Evolutionary conservation across 2,113 vertebrate genomes (phyloP).

Genomic region (Mesocricetus auratus): DNA sequence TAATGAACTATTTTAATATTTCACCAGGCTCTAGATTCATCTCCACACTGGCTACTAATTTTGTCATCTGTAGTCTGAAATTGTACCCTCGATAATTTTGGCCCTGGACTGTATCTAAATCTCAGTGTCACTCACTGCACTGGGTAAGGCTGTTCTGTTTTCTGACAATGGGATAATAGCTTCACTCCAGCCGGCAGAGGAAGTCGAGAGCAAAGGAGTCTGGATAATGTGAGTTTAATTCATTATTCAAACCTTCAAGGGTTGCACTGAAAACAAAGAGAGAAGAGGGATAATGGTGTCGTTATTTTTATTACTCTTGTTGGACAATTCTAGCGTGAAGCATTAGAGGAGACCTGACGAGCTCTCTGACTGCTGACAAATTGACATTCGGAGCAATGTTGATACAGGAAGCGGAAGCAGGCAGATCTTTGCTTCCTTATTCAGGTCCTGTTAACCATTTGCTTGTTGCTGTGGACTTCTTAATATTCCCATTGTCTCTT

Average conservation of each 20-base stretch:
- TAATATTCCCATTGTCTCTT: constrained; percentile 80
- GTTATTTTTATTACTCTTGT: constrained; percentile 97
- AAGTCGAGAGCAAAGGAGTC: constrained; percentile 94
- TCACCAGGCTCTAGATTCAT: constrained; percentile 82
- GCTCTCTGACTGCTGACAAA: constrained; percentile 88
- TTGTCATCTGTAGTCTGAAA: constrained; percentile 87
- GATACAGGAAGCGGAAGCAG: constrained; percentile 86
- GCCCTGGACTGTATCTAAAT: constrained; percentile 88
- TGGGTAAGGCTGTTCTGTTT: constrained; percentile 87
- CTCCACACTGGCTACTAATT: constrained; percentile 86
- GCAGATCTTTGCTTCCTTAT: constrained; percentile 84
- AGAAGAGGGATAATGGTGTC: constrained; percentile 95
- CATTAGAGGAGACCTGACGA: constrained; percentile 89
- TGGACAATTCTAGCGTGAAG: constrained; percentile 92
- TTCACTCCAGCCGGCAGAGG: constrained; percentile 93
- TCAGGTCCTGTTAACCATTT: constrained; percentile 83
- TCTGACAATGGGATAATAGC: constrained; percentile 97
- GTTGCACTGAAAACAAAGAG: constrained; percentile 90
- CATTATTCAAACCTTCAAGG: constrained; percentile 98
- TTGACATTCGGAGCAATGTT: constrained; percentile 85
- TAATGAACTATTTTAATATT: constrained; percentile 87
- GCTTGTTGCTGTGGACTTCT: constrained; percentile 72
- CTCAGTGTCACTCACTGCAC: constrained; percentile 90
- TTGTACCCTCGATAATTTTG: constrained; percentile 86
- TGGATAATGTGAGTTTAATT: constrained; percentile 98